Evolutionary conservation across 2,888 invertebrate species (phyloP), one percentile per base, ranked within the genome.

Genomic region (Falcaria lacertinaria): DNA sequence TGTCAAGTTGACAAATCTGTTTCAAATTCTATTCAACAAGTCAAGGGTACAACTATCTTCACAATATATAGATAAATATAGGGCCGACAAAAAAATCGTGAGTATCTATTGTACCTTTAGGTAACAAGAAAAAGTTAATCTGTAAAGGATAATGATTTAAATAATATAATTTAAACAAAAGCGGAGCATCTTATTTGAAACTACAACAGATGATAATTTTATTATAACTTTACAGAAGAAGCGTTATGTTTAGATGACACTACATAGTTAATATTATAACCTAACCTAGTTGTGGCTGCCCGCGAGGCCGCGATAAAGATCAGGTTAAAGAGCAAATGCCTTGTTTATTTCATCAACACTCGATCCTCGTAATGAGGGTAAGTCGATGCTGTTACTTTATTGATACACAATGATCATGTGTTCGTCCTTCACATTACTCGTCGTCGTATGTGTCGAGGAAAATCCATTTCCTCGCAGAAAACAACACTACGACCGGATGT

Each of bases 381-480:
- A 28, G 8, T 11, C 28, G 28, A 28, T 28, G 11, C 11, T 28
- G 28, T 28, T 28, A 40, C 28, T 15, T 16, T 19, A 43, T 28
- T 54, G 47, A 33, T 48, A 40, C 44, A 33, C 34, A 49, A 51
- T 39, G 39, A 43, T 22, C 44, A 33, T 55, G 25, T 48, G 52
- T 45, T 45, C n/a, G 2, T 28, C 28, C 11, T 7, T 11, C 11
- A 44, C 42, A 13, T 52, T 47, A 47, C 51, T 55, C n/a, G n/a
- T n/a, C n/a, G n/a, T n/a, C 66, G 59, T 54, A 52, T 38, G 43
- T 19, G 28, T 49, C 41, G 54, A 73, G 74, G 69, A 76, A 75
- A 76, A 70, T 42, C 57, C 61, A 78, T 71, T 78, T 85, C 83
- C 82, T 70, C 57, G 52, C 39, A 51, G 45, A 46, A 22, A 33